These are phyloP conservation scores for Polyergus mexicanus DNA, from an alignment of 1,140 invertebrate genomes.

Conservation along the genomic window DNA sequence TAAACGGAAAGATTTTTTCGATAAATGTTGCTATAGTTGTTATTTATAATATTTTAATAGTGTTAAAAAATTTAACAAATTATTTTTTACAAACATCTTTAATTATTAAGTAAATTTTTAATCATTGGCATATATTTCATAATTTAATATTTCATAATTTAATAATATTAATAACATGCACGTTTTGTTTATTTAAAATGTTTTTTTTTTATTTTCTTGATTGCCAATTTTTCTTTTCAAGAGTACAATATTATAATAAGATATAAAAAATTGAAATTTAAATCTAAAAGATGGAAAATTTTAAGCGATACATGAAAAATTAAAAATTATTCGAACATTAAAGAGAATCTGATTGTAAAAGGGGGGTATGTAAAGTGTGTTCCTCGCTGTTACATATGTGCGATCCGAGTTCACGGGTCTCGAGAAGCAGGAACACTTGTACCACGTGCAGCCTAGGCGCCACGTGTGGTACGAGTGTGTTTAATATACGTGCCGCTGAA, in stretches of 20 bases:
- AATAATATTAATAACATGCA: no score
- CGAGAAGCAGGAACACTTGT: conserved; percentile 58
- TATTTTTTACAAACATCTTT: no score
- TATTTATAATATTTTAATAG: no score
- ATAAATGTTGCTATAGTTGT: neutral
- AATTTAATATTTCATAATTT: no score
- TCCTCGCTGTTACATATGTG: conserved; percentile 46
- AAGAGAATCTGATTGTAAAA: conserved; percentile 11
- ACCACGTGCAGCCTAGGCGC: conserved; percentile 72
- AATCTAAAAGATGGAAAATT: neutral
- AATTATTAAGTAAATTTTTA: no score
- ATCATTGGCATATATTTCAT: no score
- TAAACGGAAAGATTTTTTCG: neutral
- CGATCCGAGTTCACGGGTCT: conserved; percentile 32
- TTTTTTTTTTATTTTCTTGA: neutral
- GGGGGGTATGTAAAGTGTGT: conserved; percentile 32
- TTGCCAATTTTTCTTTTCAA: neutral
- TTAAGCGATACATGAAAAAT: neutral
- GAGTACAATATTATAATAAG: neutral
- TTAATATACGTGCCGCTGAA: conserved; percentile 33
- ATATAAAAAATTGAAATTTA: neutral
- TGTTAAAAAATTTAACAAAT: no score
- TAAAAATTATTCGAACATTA: neutral
- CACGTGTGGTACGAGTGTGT: conserved; percentile 72
- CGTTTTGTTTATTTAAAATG: neutral